Conservation (phyloP, 2,888 invertebrate species). For the Scelioninae gen. 1 region DNA sequence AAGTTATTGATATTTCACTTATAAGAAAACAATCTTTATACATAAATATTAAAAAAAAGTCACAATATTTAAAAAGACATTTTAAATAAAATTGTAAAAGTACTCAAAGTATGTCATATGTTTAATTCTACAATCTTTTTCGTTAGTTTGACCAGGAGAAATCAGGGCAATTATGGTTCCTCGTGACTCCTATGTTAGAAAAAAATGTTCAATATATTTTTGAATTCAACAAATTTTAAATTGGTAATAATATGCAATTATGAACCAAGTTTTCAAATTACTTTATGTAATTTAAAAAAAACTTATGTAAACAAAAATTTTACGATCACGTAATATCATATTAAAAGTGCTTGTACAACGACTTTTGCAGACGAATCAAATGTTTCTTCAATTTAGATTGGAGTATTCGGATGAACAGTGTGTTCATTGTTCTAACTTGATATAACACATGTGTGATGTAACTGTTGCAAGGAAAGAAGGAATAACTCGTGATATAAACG, state of each 20-base stretch:
- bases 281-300: background rate
- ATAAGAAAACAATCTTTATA: background rate
- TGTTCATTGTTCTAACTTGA: slow-evolving; percentile 60
- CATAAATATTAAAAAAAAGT: too few species aligned
- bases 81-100: too few species aligned
- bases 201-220: too few species aligned
- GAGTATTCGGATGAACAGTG: slow-evolving; percentile 53
- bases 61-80: too few species aligned
- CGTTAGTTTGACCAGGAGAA: too few species aligned
- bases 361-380: slow-evolving; percentile 12
- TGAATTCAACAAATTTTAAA: too few species aligned
- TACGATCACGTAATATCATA: too few species aligned
- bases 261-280: background rate
- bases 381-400: slow-evolving; percentile 38
- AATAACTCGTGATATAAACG: slow-evolving; percentile 49
- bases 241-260: too few species aligned
- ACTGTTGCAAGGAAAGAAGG: slow-evolving; percentile 36
- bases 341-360: slow-evolving; percentile 11
- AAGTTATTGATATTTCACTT: background rate
- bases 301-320: background rate
- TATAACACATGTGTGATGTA: slow-evolving; percentile 61
- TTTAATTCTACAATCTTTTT: too few species aligned
- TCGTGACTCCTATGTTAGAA: too few species aligned
- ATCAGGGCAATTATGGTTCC: too few species aligned
- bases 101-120: too few species aligned